These are phyloP conservation scores for Chromis chromis DNA, from an alignment of 2,797 vertebrate species.

Conservation along the genomic window DNA sequence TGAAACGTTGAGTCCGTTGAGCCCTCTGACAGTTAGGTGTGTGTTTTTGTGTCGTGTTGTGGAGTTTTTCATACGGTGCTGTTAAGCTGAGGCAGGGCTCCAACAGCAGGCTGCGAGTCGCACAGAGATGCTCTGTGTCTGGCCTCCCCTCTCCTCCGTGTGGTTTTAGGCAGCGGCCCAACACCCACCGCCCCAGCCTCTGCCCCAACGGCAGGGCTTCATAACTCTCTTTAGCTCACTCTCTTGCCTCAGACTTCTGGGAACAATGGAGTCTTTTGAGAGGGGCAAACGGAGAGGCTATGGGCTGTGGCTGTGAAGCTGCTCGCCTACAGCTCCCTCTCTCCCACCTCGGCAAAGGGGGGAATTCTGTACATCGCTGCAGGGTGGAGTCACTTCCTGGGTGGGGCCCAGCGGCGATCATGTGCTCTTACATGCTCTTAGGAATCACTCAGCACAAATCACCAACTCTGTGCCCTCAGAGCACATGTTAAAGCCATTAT, in stretches of 20 bases:
- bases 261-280: constrained; percentile 87
- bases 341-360: constrained; percentile 43
- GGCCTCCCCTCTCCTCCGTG: constrained; percentile 76
- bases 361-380: constrained; percentile 73
- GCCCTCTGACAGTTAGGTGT: constrained; percentile 76
- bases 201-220: constrained; percentile 66
- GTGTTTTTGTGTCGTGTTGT: constrained; percentile 74
- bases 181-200: constrained; percentile 68
- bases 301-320: constrained; percentile 60
- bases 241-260: constrained; percentile 63
- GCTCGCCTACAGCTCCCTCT: constrained; percentile 54
- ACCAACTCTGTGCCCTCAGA: constrained; percentile 36
- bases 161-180: constrained; percentile 87
- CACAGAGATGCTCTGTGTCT: constrained; percentile 85
- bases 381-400: constrained; percentile 84
- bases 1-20: constrained; percentile 68
- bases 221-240: constrained; percentile 75
- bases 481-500: constrained; percentile 53
- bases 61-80: constrained; percentile 72
- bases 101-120: constrained; percentile 68
- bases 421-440: constrained; percentile 42
- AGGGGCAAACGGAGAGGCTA: constrained; percentile 72
- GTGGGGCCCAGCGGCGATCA: constrained; percentile 66
- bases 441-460: constrained; percentile 39
- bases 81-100: constrained; percentile 74